Base-by-base conservation (phyloP, 1,140 invertebrate species). In the Ctenoplectra terminalis region DNA sequence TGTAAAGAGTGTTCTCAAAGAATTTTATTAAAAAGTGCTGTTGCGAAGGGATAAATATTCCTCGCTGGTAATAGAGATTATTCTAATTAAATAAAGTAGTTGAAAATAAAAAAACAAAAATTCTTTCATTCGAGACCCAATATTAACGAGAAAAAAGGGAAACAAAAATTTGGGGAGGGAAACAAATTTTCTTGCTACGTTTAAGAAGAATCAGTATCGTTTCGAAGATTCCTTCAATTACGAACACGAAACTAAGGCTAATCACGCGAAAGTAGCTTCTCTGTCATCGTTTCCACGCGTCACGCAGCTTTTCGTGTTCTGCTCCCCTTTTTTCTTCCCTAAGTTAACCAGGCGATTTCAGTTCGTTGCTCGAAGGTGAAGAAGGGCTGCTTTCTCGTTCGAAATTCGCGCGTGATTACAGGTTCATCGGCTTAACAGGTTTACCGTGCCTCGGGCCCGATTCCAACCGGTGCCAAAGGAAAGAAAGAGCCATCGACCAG, bases 351-450 rank as follows among this genome's bases (percentile, higher is more conserved):
- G 79, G 23, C 29, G 60, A 60, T 61, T 40, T 66, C 61, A 43
- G 79, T 43, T 63, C 40, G 46, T 64, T 48, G 75, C 81, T 79
- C 52, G 61, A 37, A 77, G 80, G 71, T 69, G 80, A 48, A 81
- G 73, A 76, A 82, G 80, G 80, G 80, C 61, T 76, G 73, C 34
- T 26, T 63, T 54, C 63, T 69, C 63, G 76, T 73, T 63, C 75
- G 58, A 79, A 79, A 79, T 83, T 83, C 81, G 50, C 81, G 75
- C 75, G 54, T 83, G 80, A 82, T 82, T 82, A 76, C 73, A 82
- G 80, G 73, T 76, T 82, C 72, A 76, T 82, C 73, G 80, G 64
- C 73, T 82, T 77, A 82, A 82, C 80, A 69, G 73, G 79, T 75
- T 75, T 81, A 29, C 61, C 70, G 46, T 61, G 80, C 63, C 73